Base-by-base conservation (phyloP, 2,888 invertebrate species). In the Troglohyphantes excavatus region DNA sequence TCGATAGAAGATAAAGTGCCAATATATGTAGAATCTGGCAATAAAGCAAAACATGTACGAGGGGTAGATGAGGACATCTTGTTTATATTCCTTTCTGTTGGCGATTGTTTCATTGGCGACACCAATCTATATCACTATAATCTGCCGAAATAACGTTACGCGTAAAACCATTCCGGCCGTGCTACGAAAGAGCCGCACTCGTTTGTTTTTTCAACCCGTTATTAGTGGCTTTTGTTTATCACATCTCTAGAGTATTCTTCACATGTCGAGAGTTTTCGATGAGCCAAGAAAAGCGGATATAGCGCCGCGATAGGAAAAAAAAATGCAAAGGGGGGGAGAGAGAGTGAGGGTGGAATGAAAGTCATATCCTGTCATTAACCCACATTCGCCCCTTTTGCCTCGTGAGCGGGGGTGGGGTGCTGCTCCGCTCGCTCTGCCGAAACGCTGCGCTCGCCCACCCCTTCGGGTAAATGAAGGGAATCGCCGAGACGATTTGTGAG, bases 351-450 rank as follows among this genome's bases (percentile, higher is more conserved):
- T 39, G 81, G 87, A 81, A 81, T 76, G 88, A 82, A 82, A 89
- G 88, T 89, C 88, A 89, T 89, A 89, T 89, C 88, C 88, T 89
- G 88, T 89, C 88, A 89, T 89, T 89, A 89, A 89, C 88, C 88
- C 88, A 89, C 82, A 89, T 89, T 89, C 82, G 82, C 88, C 88
- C 88, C 88, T 89, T 81, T 81, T n/a, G n/a, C n/a, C n/a, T n/a
- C 73, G 68, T 46, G 73, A 61, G 82, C 75, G 82, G 88, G 88
- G 88, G 88, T 82, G 88, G 82, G 68, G 70, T 33, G 17, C 59
- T 13, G 29, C 26, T 76, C 70, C 78, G 67, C 73, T 61, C 78
- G 67, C 73, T 17, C 23, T 85, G n/a, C 65, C 23, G 43, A 13
- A 76, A 29, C 70, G 59, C 27, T 85, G 82, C 83, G 65, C 72